Evolutionary conservation across 2,888 invertebrate species (phyloP).

Genomic region (Nineta flava): DNA sequence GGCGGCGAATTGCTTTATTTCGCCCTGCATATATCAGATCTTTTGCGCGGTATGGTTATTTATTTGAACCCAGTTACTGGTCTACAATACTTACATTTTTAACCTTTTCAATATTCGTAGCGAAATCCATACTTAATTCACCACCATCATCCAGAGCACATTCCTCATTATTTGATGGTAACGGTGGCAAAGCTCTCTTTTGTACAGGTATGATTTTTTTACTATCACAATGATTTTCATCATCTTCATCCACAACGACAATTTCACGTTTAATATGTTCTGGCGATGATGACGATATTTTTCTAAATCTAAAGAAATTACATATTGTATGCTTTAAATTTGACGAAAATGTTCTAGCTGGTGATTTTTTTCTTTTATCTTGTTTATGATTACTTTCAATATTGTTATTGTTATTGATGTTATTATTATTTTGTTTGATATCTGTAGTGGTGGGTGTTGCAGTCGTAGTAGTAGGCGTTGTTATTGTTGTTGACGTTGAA

Average conservation of each 20-base stretch:
- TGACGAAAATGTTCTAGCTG: conserved; percentile 47
- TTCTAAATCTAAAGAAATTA: conserved; percentile 62
- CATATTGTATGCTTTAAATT: conserved; percentile 73
- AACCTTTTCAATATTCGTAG: conserved; percentile 82
- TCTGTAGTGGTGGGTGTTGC: too few species aligned
- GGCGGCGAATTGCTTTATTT: too few species aligned
- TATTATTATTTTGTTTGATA: not conserved
- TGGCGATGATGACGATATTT: conserved; percentile 29
- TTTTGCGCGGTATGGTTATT: too few species aligned
- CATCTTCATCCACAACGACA: conserved; percentile 7
- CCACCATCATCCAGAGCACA: conserved; percentile 14
- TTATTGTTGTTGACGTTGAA: too few species aligned
- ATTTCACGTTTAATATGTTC: conserved; percentile 23
- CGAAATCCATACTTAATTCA: conserved; percentile 56
- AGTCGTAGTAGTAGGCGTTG: too few species aligned
- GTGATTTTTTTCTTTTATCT: conserved; percentile 43
- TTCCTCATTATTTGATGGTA: conserved; percentile 29
- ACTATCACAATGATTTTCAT: conserved; percentile 21
- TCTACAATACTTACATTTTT: conserved; percentile 84
- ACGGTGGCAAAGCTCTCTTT: conserved; percentile 48
- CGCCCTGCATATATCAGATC: too few species aligned
- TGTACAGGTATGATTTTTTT: conserved; percentile 34
- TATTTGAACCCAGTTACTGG: too few species aligned
- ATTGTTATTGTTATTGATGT: conserved; percentile 14
- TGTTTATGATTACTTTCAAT: conserved; percentile 27